phyloP scores from a whole-genome alignment of 2,888 invertebrate species.

The Dermolepida albohirtum region DNA sequence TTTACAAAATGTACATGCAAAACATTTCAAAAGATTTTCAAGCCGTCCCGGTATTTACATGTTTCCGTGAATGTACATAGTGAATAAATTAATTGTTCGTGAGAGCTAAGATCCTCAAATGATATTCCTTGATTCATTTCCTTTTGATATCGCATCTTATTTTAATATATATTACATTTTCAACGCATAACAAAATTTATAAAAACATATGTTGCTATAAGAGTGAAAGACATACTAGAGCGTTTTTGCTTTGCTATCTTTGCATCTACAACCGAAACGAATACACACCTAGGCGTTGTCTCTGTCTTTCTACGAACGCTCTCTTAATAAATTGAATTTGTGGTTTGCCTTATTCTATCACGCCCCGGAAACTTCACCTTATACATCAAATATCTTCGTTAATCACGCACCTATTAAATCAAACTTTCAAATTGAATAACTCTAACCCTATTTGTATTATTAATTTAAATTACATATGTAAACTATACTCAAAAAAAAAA shows the following conservation, averaged over 20 bases:
- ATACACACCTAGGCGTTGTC: conserved; percentile 11
- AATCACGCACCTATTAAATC: not conserved
- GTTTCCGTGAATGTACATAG: too few species aligned
- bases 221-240: not conserved
- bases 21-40: too few species aligned
- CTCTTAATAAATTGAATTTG: conserved; percentile 17
- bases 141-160: too few species aligned
- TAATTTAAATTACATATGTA: not conserved
- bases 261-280: not conserved
- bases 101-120: too few species aligned
- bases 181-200: too few species aligned
- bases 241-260: conserved; percentile 1
- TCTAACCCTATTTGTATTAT: not conserved
- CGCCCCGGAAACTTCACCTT: conserved; percentile 12
- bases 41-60: too few species aligned
- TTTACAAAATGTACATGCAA: too few species aligned
- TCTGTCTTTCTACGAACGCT: conserved; percentile 8
- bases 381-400: not conserved
- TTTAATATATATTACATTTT: too few species aligned
- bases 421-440: too few species aligned
- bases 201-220: not conserved
- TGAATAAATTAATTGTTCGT: too few species aligned
- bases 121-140: too few species aligned
- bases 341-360: conserved; percentile 5
- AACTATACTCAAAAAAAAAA: too few species aligned